A percentile compares a stretch with the other conserved stretches of the same genome.
These are phyloP conservation scores for Thamnophis sirtalis DNA, from an alignment of 2,113 vertebrate genomes.

Conservation along the genomic window DNA sequence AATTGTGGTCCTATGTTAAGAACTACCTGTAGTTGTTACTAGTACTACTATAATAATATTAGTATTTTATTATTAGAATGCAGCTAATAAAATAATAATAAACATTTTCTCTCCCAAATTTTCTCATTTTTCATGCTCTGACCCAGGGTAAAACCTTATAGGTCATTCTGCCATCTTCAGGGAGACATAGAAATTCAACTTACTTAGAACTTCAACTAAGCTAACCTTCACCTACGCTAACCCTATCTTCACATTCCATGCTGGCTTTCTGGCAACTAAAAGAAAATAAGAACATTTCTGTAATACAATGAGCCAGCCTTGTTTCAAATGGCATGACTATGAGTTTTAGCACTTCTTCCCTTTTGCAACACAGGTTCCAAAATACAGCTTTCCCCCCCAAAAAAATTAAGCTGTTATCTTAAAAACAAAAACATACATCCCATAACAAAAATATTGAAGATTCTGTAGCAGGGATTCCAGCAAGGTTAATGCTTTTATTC, in stretches of 20 bases:
- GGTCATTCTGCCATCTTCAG: not conserved
- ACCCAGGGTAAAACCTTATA: not conserved
- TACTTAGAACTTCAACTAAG: not conserved
- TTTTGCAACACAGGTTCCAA: not conserved
- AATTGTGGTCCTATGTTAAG: not conserved
- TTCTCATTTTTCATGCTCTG: not conserved
- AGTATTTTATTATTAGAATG: not conserved
- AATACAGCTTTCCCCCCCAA: not conserved
- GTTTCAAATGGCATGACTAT: not conserved
- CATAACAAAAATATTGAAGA: not conserved
- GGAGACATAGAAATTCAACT: not conserved
- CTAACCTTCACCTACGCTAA: not conserved
- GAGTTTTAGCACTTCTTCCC: not conserved
- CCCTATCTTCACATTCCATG: not conserved
- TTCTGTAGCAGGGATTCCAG: not conserved
- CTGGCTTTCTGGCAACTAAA: not conserved
- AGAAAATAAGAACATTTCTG: not conserved
- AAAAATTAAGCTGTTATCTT: slow-evolving; percentile 19
- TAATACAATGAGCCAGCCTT: not conserved
- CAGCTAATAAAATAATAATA: not conserved
- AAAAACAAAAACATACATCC: not conserved
- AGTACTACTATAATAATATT: not conserved
- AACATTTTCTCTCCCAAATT: not conserved
- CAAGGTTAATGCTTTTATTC: slow-evolving; percentile 8
- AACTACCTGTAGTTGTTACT: not conserved